phyloP scores from a whole-genome alignment of 2,888 invertebrate genomes.

The Abscondita cerata region DNA sequence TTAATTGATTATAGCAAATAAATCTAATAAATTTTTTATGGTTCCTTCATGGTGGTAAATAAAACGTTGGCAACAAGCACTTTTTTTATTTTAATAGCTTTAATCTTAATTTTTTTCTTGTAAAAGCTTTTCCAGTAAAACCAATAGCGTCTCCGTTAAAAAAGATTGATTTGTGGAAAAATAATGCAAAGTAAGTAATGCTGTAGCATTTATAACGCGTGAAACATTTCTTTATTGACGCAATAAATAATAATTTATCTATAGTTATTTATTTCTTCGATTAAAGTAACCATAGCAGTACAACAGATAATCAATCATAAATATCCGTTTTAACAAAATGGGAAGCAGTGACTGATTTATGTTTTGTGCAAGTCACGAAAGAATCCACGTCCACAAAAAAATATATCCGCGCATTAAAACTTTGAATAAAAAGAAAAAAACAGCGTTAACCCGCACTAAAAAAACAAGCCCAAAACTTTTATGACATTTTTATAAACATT shows the following conservation, averaged over 20 bases:
- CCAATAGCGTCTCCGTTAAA: too few relatives aligned
- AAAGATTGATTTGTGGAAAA: too few relatives aligned
- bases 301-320: background rate
- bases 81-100: too few relatives aligned
- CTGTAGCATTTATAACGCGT: too few relatives aligned
- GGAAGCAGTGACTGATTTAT: constrained; percentile 2
- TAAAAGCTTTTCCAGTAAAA: too few relatives aligned
- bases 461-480: background rate
- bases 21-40: too few relatives aligned
- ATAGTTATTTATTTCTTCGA: background rate
- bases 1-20: too few relatives aligned
- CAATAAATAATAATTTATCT: constrained; percentile 3
- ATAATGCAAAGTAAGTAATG: too few relatives aligned
- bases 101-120: too few relatives aligned
- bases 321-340: background rate
- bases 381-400: background rate
- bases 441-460: background rate
- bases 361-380: constrained; percentile 2
- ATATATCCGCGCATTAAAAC: background rate
- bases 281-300: background rate
- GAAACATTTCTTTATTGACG: background rate
- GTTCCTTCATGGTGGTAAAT: too few relatives aligned
- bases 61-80: too few relatives aligned
- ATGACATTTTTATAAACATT: too few relatives aligned
- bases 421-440: background rate